These are phyloP conservation scores for Drosophila eohydei DNA, from an alignment of 2,888 invertebrate genomes.

Conservation along the genomic window DNA sequence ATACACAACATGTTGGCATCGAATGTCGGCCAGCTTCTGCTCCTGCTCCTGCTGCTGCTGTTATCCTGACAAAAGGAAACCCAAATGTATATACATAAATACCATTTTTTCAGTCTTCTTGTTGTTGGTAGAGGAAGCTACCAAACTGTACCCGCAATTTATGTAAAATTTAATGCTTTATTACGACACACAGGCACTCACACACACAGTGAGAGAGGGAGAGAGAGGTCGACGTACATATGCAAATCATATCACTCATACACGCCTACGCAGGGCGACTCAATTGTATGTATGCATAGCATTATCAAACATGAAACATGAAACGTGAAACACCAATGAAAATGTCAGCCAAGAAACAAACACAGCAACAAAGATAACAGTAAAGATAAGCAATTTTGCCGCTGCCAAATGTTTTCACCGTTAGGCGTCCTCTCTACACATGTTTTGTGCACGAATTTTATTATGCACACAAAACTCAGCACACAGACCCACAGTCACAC, in stretches of 20 bases:
- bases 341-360: constrained; percentile 67
- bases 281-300: constrained; percentile 34
- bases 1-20: constrained; percentile 26
- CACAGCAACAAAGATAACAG: constrained; percentile 58
- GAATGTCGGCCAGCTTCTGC: constrained; percentile 8
- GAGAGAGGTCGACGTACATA: constrained; percentile 26
- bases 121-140: constrained; percentile 43
- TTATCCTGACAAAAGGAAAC: constrained; percentile 37
- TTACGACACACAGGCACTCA: constrained; percentile 47
- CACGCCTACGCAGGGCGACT: constrained; percentile 49
- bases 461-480: constrained; percentile 71
- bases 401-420: constrained; percentile 68
- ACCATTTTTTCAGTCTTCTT: constrained; percentile 21
- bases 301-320: constrained; percentile 79
- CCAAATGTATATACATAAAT: constrained; percentile 48
- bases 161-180: constrained; percentile 78
- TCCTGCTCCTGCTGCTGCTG: background rate
- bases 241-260: constrained; percentile 79
- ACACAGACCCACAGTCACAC: constrained; percentile 19
- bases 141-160: constrained; percentile 69
- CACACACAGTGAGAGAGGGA: background rate
- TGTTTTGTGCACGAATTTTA: constrained; percentile 74
- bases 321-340: constrained; percentile 79
- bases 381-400: constrained; percentile 72
- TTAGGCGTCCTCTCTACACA: constrained; percentile 58